phyloP scores from a whole-genome alignment of 2,888 invertebrate genomes.

The Parnassius mnemosyne region DNA sequence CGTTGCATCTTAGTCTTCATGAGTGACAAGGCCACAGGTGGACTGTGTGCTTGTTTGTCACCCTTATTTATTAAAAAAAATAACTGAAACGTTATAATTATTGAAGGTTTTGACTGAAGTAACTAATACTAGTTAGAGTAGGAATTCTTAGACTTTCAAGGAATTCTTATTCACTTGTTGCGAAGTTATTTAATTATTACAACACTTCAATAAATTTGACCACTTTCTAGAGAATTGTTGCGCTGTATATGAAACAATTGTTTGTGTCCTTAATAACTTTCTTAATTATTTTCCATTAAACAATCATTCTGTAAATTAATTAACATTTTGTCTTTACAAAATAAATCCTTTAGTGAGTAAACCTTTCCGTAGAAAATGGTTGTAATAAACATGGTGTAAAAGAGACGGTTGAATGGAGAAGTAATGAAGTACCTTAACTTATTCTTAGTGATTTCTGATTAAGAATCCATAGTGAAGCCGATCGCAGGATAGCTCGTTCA shows the following conservation, averaged over 20 bases:
- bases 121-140: too few relatives aligned
- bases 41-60: too few relatives aligned
- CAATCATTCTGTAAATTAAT: slow-evolving; percentile 18
- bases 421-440: slow-evolving; percentile 16
- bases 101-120: too few relatives aligned
- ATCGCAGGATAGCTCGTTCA: too few relatives aligned
- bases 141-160: too few relatives aligned
- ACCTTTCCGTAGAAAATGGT: slow-evolving; percentile 9
- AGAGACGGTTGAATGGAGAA: slow-evolving; percentile 8
- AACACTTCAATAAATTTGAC: not conserved
- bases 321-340: slow-evolving; percentile 20
- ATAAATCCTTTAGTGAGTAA: slow-evolving; percentile 11
- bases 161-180: not conserved
- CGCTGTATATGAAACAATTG: slow-evolving; percentile 2
- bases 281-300: slow-evolving; percentile 20
- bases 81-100: too few relatives aligned
- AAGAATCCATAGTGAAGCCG: too few relatives aligned
- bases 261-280: slow-evolving; percentile 6
- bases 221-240: not conserved
- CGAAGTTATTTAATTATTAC: not conserved
- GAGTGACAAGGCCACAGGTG: too few relatives aligned
- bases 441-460: slow-evolving; percentile 1
- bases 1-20: too few relatives aligned
- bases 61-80: too few relatives aligned
- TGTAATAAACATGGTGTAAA: slow-evolving; percentile 15